Evolutionary conservation across 2,888 invertebrate genomes (phyloP).

Genomic region (Drosophila sordidula): DNA sequence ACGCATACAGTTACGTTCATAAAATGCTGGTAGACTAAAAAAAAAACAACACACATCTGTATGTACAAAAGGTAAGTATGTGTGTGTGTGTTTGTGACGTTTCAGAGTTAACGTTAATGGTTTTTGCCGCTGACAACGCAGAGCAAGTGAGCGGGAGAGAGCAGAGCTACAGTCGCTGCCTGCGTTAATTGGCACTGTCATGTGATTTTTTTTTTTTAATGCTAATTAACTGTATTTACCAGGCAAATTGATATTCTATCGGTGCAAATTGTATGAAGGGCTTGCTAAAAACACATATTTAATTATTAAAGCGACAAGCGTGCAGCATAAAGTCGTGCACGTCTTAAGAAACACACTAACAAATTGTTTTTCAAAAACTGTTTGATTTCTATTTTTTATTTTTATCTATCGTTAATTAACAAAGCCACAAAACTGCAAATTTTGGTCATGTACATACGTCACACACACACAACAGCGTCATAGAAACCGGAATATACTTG

Average conservation of each 20-base stretch:
- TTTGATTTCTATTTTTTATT: neutral
- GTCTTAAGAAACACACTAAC: neutral
- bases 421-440: conserved; percentile 26
- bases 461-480: conserved; percentile 21
- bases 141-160: conserved; percentile 7
- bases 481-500: conserved; percentile 56
- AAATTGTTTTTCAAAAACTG: neutral
- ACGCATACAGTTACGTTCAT: conserved; percentile 33
- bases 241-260: conserved; percentile 29
- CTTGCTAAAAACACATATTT: conserved; percentile 18
- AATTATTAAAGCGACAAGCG: conserved; percentile 4
- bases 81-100: conserved; percentile 5
- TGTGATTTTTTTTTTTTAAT: conserved; percentile 64
- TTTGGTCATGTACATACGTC: conserved; percentile 24
- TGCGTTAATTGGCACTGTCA: conserved; percentile 57
- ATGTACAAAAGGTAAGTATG: conserved; percentile 1
- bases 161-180: conserved; percentile 46
- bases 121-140: conserved; percentile 9
- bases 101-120: conserved; percentile 49
- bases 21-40: conserved; percentile 22
- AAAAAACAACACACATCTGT: conserved; percentile 25
- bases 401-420: conserved; percentile 16
- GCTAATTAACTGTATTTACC: conserved; percentile 60
- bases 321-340: neutral
- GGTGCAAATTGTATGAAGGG: conserved; percentile 26